Evolutionary conservation across 1,140 invertebrate genomes (phyloP).

Genomic region (Galendromus occidentalis): DNA sequence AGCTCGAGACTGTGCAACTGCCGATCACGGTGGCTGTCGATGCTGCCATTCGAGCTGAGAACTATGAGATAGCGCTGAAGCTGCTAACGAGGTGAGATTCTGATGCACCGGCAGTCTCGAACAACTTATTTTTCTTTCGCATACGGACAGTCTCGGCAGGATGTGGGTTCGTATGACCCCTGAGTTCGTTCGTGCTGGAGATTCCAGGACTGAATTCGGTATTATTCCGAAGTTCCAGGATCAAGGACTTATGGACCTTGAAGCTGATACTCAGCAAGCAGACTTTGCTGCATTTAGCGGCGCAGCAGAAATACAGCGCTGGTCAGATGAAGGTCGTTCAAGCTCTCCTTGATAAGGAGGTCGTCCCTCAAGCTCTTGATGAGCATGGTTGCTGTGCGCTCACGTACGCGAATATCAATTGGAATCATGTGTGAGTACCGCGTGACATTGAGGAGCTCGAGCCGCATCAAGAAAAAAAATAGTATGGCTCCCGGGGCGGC

Average conservation of each 20-base stretch:
- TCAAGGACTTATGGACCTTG: constrained; percentile 18
- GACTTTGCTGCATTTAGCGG: constrained; percentile 28
- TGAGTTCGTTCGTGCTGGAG: too few species aligned
- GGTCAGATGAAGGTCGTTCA: constrained; percentile 24
- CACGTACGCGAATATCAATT: constrained; percentile 28
- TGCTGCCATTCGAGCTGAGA: not conserved
- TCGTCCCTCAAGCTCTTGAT: constrained; percentile 24
- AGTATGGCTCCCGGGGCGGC: too few species aligned
- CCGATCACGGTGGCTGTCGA: not conserved
- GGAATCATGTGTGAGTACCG: constrained; percentile 21
- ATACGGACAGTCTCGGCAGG: too few species aligned
- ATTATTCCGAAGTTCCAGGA: not conserved
- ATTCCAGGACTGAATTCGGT: too few species aligned
- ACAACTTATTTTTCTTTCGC: too few species aligned
- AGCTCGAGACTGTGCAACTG: not conserved
- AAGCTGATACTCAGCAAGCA: constrained; percentile 18
- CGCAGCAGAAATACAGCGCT: constrained; percentile 21
- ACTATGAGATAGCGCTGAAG: not conserved
- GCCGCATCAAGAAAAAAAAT: too few species aligned
- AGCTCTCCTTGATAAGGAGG: constrained; percentile 23
- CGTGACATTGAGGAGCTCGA: too few species aligned
- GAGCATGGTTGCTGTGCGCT: constrained; percentile 28
- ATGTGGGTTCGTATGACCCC: too few species aligned
- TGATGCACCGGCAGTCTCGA: not conserved
- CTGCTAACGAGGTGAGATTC: constrained; percentile 26